These are phyloP conservation scores for Myiozetetes cayanensis DNA, from an alignment of 2,113 vertebrate genomes.

Conservation along the genomic window DNA sequence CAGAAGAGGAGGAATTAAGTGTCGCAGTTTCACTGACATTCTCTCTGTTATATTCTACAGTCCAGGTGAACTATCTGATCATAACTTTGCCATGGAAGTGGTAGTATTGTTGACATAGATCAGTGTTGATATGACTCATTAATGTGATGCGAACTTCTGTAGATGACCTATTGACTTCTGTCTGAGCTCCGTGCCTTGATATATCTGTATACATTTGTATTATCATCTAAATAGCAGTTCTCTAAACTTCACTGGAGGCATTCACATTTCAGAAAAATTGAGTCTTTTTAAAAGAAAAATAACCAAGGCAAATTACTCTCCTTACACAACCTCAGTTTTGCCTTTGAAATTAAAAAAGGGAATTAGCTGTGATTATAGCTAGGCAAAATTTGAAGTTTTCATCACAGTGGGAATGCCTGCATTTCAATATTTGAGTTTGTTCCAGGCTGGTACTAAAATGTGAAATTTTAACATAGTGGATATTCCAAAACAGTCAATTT, in stretches of 20 bases:
- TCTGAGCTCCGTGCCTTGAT: background rate
- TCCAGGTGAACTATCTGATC: background rate
- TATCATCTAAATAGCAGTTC: background rate
- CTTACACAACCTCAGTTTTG: background rate
- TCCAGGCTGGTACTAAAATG: background rate
- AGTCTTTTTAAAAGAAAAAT: background rate
- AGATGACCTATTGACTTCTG: background rate
- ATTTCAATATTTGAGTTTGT: constrained; percentile 7
- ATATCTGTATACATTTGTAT: background rate
- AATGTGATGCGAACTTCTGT: background rate
- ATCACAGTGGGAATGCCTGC: background rate
- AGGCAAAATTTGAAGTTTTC: background rate
- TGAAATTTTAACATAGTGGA: background rate
- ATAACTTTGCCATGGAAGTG: background rate
- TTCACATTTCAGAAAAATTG: background rate
- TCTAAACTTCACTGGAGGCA: background rate
- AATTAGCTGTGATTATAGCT: constrained; percentile 5
- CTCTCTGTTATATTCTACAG: background rate
- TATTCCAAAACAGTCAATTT: background rate
- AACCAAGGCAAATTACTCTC: background rate
- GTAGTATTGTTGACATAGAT: background rate
- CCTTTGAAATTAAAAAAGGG: background rate
- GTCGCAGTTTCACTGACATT: background rate
- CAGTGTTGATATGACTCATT: background rate
- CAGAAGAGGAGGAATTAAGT: background rate